Evolutionary conservation across 2,113 vertebrate genomes (phyloP).

Genomic region (Hyaena hyaena): DNA sequence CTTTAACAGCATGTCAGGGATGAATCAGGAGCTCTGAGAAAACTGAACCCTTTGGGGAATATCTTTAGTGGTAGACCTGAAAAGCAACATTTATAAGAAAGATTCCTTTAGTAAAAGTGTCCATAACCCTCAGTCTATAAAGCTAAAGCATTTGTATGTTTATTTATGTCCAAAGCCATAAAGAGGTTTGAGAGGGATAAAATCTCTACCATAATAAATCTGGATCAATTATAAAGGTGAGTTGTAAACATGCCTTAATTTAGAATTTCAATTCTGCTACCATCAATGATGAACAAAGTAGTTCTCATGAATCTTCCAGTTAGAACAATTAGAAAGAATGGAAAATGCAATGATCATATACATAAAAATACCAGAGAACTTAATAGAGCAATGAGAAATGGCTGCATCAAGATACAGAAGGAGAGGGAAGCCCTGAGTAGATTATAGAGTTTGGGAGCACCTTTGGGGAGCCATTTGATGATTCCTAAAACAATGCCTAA

Average conservation of each 20-base stretch:
- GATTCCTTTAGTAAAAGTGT: not conserved
- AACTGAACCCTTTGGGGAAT: not conserved
- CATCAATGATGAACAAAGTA: not conserved
- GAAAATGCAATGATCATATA: not conserved
- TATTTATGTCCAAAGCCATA: not conserved
- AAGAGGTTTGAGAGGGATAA: not conserved
- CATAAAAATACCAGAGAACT: not conserved
- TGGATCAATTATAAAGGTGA: not conserved
- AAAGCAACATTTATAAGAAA: conserved; percentile 32
- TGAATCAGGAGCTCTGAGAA: not conserved
- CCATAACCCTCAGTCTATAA: not conserved
- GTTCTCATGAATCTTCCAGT: not conserved
- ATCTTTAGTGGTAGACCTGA: not conserved
- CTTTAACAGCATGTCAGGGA: conserved; percentile 29
- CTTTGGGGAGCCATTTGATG: not conserved
- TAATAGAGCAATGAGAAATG: not conserved
- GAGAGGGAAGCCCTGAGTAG: not conserved
- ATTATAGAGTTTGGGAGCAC: not conserved
- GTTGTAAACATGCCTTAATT: not conserved
- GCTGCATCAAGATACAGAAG: not conserved
- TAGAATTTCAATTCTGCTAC: not conserved
- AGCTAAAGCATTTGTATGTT: not conserved
- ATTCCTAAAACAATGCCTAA: not conserved
- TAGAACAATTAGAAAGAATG: not conserved
- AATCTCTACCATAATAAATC: not conserved